Evolutionary conservation across 2,888 invertebrate species (phyloP).

Genomic region (Gymnocheta viridis): DNA sequence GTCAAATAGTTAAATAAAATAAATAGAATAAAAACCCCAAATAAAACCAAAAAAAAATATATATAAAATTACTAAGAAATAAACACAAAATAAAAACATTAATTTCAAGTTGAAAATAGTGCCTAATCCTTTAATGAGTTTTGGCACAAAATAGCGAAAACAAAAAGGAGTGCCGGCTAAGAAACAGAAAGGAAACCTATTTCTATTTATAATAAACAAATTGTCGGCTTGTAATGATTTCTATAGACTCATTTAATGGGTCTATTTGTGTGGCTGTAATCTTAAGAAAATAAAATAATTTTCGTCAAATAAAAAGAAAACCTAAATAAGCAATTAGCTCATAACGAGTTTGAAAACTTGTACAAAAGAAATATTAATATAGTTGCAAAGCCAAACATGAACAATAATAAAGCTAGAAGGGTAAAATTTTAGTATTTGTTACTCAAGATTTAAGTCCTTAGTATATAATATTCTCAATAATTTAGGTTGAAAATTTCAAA

Average conservation of each 20-base stretch:
- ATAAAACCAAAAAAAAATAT: conserved; percentile 7
- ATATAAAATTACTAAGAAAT: conserved; percentile 30
- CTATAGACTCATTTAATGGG: conserved; percentile 39
- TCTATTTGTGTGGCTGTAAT: not conserved
- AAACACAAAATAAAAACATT: conserved; percentile 21
- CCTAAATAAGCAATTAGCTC: conserved; percentile 37
- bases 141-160: conserved; percentile 10
- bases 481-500: no score
- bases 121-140: conserved; percentile 55
- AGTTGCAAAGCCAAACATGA: conserved; percentile 22
- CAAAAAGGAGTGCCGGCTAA: not conserved
- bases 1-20: conserved; percentile 47
- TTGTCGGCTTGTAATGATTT: conserved; percentile 61
- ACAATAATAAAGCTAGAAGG: no score
- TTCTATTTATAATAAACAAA: conserved; percentile 64
- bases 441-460: no score
- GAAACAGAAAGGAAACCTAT: conserved; percentile 47
- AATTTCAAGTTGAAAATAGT: conserved; percentile 40
- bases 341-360: conserved; percentile 55
- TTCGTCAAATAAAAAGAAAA: not conserved
- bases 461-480: no score
- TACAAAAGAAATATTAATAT: conserved; percentile 8
- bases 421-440: no score
- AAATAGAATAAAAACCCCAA: conserved; percentile 20
- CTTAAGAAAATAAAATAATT: conserved; percentile 2